Conservation (phyloP, 2,888 invertebrate genomes). For the Stictocephala bisonia region DNA sequence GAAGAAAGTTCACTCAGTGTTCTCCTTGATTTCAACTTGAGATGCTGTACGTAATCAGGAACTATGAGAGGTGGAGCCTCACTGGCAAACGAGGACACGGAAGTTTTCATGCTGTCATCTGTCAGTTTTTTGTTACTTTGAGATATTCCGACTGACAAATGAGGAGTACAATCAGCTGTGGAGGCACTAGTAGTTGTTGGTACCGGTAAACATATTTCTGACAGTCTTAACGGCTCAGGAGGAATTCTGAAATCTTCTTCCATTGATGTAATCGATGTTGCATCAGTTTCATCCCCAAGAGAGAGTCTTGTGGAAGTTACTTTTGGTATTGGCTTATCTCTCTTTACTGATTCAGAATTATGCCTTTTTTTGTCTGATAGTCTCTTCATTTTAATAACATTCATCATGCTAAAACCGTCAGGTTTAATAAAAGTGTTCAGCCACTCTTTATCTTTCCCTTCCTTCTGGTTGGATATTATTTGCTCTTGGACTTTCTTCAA, state of each 20-base stretch:
- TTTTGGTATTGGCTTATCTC: slow-evolving; percentile 53
- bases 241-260: slow-evolving; percentile 39
- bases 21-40: background rate
- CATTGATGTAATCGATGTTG: slow-evolving; percentile 43
- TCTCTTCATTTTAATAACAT: slow-evolving; percentile 39
- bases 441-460: slow-evolving; percentile 8
- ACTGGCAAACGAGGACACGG: background rate
- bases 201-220: slow-evolving; percentile 23
- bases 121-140: background rate
- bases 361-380: slow-evolving; percentile 10
- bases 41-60: slow-evolving; percentile 19
- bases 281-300: slow-evolving; percentile 49
- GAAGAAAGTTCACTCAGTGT: slow-evolving; percentile 2
- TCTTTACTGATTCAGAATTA: background rate
- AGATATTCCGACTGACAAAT: background rate
- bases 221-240: slow-evolving; percentile 22
- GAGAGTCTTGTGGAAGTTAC: slow-evolving; percentile 58
- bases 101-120: background rate
- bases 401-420: slow-evolving; percentile 27
- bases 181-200: background rate
- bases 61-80: slow-evolving; percentile 8
- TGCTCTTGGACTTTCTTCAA: slow-evolving; percentile 10
- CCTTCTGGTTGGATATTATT: background rate
- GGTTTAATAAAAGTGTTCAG: slow-evolving; percentile 26
- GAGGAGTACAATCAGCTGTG: background rate